Evolutionary conservation across 2,888 invertebrate genomes (phyloP).

Genomic region (Nemurella pictetii): DNA sequence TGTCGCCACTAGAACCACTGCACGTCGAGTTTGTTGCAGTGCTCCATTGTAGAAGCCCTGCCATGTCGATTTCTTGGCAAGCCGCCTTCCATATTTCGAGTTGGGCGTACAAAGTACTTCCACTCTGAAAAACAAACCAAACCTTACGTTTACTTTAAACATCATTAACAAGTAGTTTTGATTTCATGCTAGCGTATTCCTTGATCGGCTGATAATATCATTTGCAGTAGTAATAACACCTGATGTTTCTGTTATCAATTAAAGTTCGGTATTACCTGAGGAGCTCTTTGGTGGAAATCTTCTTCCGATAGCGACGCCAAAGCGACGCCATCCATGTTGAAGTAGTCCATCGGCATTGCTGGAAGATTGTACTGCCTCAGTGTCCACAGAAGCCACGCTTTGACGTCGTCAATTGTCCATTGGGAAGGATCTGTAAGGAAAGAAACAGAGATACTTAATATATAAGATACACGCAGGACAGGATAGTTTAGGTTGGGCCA

Average conservation of each 20-base stretch:
- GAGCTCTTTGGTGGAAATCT: slow-evolving; percentile 80
- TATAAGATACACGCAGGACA: too few relatives aligned
- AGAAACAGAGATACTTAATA: background rate
- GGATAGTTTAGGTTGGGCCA: too few relatives aligned
- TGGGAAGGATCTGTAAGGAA: slow-evolving; percentile 74
- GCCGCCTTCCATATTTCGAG: slow-evolving; percentile 91
- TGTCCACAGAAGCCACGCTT: slow-evolving; percentile 88
- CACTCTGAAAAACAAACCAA: slow-evolving; percentile 66
- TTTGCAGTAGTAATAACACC: too few relatives aligned
- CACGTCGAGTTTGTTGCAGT: slow-evolving; percentile 48
- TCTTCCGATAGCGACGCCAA: slow-evolving; percentile 79
- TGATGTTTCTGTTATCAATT: slow-evolving; percentile 30
- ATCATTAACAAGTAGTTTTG: slow-evolving; percentile 41
- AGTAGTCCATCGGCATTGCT: slow-evolving; percentile 72
- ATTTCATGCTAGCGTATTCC: too few relatives aligned
- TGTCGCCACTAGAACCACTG: slow-evolving; percentile 63
- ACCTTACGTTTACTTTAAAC: slow-evolving; percentile 36
- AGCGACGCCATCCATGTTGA: slow-evolving; percentile 77
- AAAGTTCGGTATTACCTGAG: slow-evolving; percentile 64
- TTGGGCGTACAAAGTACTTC: slow-evolving; percentile 82
- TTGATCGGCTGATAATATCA: too few relatives aligned
- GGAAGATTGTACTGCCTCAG: slow-evolving; percentile 77
- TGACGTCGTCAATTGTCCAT: slow-evolving; percentile 84
- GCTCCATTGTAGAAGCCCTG: slow-evolving; percentile 43
- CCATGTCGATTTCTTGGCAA: slow-evolving; percentile 56